Evolutionary conservation across 2,888 invertebrate species (phyloP).

Genomic region (Argyresthia goedartella): DNA sequence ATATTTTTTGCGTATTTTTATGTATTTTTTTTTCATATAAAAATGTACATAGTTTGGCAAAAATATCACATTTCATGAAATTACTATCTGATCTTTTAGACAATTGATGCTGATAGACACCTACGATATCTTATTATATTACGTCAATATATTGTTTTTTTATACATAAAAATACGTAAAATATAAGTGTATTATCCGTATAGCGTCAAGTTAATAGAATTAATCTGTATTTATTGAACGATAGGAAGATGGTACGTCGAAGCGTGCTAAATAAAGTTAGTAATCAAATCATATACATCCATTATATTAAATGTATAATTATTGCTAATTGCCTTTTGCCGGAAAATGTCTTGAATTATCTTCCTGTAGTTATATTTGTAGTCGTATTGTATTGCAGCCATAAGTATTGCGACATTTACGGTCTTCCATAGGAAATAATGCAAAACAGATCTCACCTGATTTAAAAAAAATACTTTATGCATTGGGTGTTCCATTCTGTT

Average conservation of each 20-base stretch:
- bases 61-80: conserved; percentile 10
- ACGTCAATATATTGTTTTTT: neutral
- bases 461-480: no score
- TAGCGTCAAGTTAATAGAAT: conserved; percentile 41
- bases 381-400: conserved; percentile 13
- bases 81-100: conserved; percentile 12
- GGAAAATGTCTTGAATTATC: neutral
- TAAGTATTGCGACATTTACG: no score
- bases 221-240: conserved; percentile 23
- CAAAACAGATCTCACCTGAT: neutral
- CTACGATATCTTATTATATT: neutral
- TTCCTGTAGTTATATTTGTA: conserved; percentile 1
- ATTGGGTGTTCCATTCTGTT: no score
- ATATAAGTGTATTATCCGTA: conserved; percentile 39
- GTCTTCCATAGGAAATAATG: conserved; percentile 19
- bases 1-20: neutral
- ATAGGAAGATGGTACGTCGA: conserved; percentile 6
- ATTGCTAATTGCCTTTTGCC: conserved; percentile 2
- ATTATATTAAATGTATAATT: conserved; percentile 6
- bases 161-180: conserved; percentile 11
- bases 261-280: conserved; percentile 15
- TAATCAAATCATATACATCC: conserved; percentile 16
- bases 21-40: neutral
- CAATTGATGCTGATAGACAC: neutral
- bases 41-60: neutral